Percentiles rank a stretch among this genome's conserved stretches.
phyloP scores from a whole-genome alignment of 2,797 vertebrate species.

The Pseudochaenichthys georgianus region DNA sequence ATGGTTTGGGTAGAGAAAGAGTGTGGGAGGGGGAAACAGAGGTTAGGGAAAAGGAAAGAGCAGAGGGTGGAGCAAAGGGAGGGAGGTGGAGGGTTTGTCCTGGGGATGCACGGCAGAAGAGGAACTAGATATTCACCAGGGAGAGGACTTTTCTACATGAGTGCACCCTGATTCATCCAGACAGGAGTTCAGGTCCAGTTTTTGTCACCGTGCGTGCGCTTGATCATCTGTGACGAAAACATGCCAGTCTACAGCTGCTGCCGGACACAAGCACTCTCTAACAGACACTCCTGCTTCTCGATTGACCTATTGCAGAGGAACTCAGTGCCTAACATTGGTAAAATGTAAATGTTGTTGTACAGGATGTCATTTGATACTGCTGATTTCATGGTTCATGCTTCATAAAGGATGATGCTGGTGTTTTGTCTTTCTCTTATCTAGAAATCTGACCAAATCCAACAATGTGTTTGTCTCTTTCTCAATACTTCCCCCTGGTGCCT shows the following conservation, averaged over 20 bases:
- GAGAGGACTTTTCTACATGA: conserved; percentile 78
- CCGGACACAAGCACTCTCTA: conserved; percentile 59
- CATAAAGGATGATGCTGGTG: not conserved
- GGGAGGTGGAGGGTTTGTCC: conserved; percentile 46
- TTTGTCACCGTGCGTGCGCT: conserved; percentile 76
- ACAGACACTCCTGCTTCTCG: conserved; percentile 27
- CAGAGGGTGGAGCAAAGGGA: conserved; percentile 41
- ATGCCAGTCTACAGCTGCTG: conserved; percentile 79
- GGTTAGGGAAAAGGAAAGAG: conserved; percentile 60
- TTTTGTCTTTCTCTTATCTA: not conserved
- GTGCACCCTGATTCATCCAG: conserved; percentile 77
- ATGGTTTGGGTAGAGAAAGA: conserved; percentile 30
- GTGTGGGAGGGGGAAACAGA: conserved; percentile 35
- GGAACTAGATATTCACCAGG: conserved; percentile 71
- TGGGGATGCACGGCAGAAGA: conserved; percentile 55
- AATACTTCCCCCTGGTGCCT: no score
- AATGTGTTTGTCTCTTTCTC: not conserved
- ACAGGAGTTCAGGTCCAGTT: conserved; percentile 85
- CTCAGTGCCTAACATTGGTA: conserved; percentile 28
- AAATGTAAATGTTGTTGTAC: conserved; percentile 26
- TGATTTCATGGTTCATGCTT: conserved; percentile 1
- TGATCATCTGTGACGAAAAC: conserved; percentile 80
- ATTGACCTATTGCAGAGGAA: conserved; percentile 30
- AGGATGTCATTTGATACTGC: not conserved
- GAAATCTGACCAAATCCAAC: not conserved